phyloP scores from a whole-genome alignment of 2,797 vertebrate genomes.

The Poecilia gillii region DNA sequence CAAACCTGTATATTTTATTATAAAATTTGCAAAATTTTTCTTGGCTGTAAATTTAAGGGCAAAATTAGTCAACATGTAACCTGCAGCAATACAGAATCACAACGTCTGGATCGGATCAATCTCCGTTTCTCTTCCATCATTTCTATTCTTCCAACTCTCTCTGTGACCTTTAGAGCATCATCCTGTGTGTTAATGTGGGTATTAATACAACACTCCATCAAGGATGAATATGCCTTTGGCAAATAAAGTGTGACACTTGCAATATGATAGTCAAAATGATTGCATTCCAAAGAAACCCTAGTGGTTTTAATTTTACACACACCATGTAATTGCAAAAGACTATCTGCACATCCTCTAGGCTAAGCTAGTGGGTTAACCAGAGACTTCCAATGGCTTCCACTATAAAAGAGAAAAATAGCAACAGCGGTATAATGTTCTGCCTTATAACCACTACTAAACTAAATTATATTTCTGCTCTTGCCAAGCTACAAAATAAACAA shows the following conservation, averaged over 20 bases:
- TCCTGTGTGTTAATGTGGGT: not conserved
- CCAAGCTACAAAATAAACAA: not conserved
- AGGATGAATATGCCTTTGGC: not conserved
- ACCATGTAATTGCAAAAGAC: not conserved
- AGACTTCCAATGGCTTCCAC: not conserved
- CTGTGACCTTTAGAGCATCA: not conserved
- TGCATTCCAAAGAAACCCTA: not conserved
- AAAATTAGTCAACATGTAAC: not conserved
- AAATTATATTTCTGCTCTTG: conserved; percentile 4
- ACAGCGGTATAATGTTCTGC: not conserved
- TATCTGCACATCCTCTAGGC: not conserved
- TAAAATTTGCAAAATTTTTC: not conserved
- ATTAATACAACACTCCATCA: not conserved
- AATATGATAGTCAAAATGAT: not conserved
- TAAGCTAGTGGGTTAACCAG: not conserved
- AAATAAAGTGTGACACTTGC: not conserved
- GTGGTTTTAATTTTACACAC: not conserved
- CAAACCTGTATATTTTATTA: not conserved
- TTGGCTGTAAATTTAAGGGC: not conserved
- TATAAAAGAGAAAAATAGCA: not conserved
- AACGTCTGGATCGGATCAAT: not conserved
- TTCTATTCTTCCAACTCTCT: not conserved
- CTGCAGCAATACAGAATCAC: not conserved
- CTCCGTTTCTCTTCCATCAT: not conserved
- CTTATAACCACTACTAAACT: not conserved